A percentile compares a stretch with the other conserved stretches of the same genome.
Evolutionary conservation across 2,797 vertebrate genomes (phyloP).

Genomic region (Ceryle rudis): DNA sequence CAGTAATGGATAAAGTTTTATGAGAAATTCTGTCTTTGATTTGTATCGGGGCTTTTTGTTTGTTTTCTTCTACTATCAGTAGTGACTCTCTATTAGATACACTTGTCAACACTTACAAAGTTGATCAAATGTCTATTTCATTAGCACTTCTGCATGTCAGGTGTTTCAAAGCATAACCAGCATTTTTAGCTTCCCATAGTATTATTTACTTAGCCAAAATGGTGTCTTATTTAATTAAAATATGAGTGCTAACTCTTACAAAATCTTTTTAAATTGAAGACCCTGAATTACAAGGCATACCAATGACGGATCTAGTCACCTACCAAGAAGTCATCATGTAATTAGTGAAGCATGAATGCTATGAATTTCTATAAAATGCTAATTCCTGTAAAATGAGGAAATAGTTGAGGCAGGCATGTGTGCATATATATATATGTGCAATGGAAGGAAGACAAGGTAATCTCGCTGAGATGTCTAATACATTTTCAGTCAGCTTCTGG

Average conservation of each 20-base stretch:
- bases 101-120: background rate
- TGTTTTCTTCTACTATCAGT: background rate
- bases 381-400: background rate
- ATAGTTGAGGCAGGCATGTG: background rate
- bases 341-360: background rate
- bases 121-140: background rate
- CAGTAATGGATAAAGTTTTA: background rate
- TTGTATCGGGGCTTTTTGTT: background rate
- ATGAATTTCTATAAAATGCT: background rate
- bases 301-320: background rate
- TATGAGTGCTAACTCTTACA: background rate
- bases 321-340: background rate
- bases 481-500: background rate
- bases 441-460: background rate
- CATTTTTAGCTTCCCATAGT: background rate
- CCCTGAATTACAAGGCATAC: background rate
- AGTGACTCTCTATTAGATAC: background rate
- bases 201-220: background rate
- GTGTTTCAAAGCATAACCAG: background rate
- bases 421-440: too few species aligned
- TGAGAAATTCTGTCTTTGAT: background rate
- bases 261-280: background rate
- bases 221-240: background rate
- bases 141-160: background rate
- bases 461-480: background rate